Conservation (phyloP, 2,113 vertebrate genomes). For the Sorex araneus region DNA sequence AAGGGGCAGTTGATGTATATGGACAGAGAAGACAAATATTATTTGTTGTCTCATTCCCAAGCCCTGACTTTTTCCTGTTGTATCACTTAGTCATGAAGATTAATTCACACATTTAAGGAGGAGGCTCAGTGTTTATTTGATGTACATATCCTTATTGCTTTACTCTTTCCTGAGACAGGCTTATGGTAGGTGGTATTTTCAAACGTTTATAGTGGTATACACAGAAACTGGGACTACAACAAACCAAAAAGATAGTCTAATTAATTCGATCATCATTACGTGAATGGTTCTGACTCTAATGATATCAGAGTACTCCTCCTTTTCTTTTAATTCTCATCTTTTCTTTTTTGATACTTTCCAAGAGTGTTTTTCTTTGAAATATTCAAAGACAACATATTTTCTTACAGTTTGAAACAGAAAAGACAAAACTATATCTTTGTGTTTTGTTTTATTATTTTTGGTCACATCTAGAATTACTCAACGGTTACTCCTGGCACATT, state of each 20-base stretch:
- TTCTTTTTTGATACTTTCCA: too few species aligned
- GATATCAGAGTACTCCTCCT: neutral
- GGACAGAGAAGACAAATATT: neutral
- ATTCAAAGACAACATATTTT: conserved; percentile 9
- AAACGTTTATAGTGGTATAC: neutral
- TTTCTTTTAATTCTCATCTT: too few species aligned
- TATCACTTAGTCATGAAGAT: neutral
- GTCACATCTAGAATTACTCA: too few species aligned
- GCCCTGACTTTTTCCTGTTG: neutral
- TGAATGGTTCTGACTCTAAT: neutral
- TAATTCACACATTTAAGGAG: neutral
- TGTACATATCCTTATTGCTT: neutral
- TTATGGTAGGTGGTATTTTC: neutral
- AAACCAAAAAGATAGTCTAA: neutral
- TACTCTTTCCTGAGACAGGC: neutral
- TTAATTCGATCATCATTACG: neutral
- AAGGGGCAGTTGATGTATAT: neutral
- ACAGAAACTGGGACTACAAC: neutral
- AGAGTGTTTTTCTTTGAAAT: neutral
- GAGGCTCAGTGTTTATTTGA: neutral
- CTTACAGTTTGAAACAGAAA: neutral
- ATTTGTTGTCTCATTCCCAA: neutral
- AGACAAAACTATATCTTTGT: neutral
- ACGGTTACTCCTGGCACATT: too few species aligned
- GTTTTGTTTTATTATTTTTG: too few species aligned